Evolutionary conservation across 2,888 invertebrate genomes (phyloP).

Genomic region (Eudasyphora cyanicolor): DNA sequence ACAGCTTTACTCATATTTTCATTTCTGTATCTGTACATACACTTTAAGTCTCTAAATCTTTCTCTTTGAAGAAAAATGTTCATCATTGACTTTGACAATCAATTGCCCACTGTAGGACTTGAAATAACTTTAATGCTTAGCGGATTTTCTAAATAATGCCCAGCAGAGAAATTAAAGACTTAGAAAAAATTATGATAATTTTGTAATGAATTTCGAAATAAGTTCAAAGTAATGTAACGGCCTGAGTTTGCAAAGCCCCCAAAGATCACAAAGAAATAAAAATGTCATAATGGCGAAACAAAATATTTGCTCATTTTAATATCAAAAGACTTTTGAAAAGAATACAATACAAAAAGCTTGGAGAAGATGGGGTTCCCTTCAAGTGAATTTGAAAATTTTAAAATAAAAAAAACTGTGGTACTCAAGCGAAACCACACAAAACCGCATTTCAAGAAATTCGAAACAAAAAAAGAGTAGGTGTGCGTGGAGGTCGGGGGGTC

Average conservation of each 20-base stretch:
- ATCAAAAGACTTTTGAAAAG: constrained; percentile 54
- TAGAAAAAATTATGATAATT: constrained; percentile 33
- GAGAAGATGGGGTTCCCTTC: constrained; percentile 38
- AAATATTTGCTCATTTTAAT: constrained; percentile 55
- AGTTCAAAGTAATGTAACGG: constrained; percentile 44
- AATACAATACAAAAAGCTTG: constrained; percentile 1
- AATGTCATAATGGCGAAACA: constrained; percentile 28
- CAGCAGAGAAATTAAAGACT: not conserved
- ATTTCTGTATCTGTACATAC: too few species aligned
- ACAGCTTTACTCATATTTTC: too few species aligned
- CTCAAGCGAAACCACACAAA: constrained; percentile 18
- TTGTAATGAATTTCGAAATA: constrained; percentile 54
- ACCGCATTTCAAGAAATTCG: constrained; percentile 40
- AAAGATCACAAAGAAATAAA: constrained; percentile 5
- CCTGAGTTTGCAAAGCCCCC: not conserved
- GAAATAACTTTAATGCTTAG: not conserved
- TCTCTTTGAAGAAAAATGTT: too few species aligned
- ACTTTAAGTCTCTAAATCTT: too few species aligned
- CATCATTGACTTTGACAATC: too few species aligned
- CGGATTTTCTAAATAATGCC: not conserved
- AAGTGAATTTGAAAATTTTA: constrained; percentile 34
- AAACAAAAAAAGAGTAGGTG: not conserved
- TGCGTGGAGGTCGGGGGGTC: not conserved
- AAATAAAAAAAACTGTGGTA: constrained; percentile 14
- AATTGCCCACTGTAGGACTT: not conserved